Percentiles rank a stretch among this genome's conserved stretches.
Evolutionary conservation across 2,888 invertebrate genomes (phyloP).

Genomic region (Dasysyrphus tricinctus): DNA sequence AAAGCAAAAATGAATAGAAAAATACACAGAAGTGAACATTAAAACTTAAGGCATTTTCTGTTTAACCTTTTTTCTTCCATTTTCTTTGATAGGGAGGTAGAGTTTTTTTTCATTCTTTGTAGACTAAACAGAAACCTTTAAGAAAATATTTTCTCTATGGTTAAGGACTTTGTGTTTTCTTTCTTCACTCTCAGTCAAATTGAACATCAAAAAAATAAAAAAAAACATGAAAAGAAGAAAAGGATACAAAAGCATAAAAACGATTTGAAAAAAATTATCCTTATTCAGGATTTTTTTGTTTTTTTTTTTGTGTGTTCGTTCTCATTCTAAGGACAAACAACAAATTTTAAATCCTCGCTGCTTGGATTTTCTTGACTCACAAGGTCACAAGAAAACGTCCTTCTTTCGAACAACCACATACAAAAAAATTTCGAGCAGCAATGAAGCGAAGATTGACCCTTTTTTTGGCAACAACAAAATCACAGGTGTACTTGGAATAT

Average conservation of each 20-base stretch:
- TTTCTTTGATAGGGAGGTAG: slow-evolving; percentile 1
- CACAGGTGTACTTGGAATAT: slow-evolving; percentile 35
- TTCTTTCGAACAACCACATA: slow-evolving; percentile 49
- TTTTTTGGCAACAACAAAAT: background rate
- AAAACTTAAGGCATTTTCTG: slow-evolving; percentile 55
- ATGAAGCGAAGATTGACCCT: slow-evolving; percentile 22
- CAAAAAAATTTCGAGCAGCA: background rate
- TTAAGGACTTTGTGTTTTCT: slow-evolving; percentile 38
- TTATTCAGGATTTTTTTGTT: background rate
- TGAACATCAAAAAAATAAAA: background rate
- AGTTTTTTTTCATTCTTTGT: background rate
- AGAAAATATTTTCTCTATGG: slow-evolving; percentile 39
- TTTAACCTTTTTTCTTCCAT: slow-evolving; percentile 36
- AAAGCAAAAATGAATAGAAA: slow-evolving; percentile 52
- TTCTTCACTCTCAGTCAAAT: slow-evolving; percentile 5
- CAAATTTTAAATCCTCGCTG: slow-evolving; percentile 40
- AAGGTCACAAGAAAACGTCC: slow-evolving; percentile 44
- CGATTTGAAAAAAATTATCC: slow-evolving; percentile 66
- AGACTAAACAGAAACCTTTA: slow-evolving; percentile 36
- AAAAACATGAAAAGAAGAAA: background rate
- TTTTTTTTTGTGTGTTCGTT: slow-evolving; percentile 1
- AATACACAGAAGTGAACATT: slow-evolving; percentile 55
- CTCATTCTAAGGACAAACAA: slow-evolving; percentile 12
- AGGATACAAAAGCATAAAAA: slow-evolving; percentile 56
- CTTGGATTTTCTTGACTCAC: slow-evolving; percentile 48